Base-by-base conservation (phyloP, 2,113 vertebrate genomes). In the Anolis carolinensis region DNA sequence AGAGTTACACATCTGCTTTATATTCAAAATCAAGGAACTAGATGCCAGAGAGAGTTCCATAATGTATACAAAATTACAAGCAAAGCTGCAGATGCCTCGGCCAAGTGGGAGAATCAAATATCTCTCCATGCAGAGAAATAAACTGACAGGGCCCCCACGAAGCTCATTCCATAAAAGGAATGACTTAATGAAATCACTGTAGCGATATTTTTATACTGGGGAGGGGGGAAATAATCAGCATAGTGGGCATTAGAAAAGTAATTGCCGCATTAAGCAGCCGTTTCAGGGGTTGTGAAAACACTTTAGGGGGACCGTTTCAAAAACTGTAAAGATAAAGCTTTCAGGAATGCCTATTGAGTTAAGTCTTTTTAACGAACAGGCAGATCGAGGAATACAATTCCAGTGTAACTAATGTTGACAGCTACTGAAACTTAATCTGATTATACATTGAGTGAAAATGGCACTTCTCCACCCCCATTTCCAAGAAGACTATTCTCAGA, bases 241-340 rank as follows among this genome's bases (percentile, higher is more conserved):
- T 23, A 7, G 16, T 81, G 50, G 27, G 4, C 83, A 86, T 73
- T 27, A 88, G 36, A 80, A 77, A 93, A 82, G 68, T 83, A 92
- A 92, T 30, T 89, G 52, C 23, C 83, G 76, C 93, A 92, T 92
- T 93, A 92, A 90, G 79, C n/a, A 86, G 74, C 81, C 86, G 89
- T 30, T 86, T 86, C 23, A 86, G 55, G 16, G 1, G 21, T 9
- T 63, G 59, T 30, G 85, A 93, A 93, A 83, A 91, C 25, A 87
- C 70, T 88, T 88, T 75, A 88, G 65, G 83, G 79, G 39, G 84
- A 70, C 18, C 87, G 79, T 84, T 86, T 79, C 34, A 87, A 93
- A 90, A 91, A 68, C 1, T 83, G 34, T 52, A 77, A 85, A 79
- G 70, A 89, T 78, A 68, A 92, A 87, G 70, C 74, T 88, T 86